These are phyloP conservation scores for Sylvia borin DNA, from an alignment of 2,797 vertebrate genomes.

Conservation along the genomic window DNA sequence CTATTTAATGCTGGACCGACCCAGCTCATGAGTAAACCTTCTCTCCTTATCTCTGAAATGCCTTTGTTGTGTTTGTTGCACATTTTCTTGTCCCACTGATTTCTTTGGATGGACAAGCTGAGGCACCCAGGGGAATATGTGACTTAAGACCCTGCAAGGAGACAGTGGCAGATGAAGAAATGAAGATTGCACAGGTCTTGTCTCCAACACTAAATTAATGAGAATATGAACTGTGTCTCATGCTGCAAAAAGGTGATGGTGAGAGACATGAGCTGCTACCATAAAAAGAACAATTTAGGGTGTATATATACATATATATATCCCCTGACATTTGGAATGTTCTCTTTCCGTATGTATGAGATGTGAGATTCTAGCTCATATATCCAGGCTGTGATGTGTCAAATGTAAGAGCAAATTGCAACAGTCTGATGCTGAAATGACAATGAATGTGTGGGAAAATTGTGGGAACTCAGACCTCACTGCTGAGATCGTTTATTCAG, in stretches of 20 bases:
- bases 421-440: not conserved
- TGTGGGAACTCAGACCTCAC: not conserved
- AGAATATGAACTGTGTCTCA: not conserved
- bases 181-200: not conserved
- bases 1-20: not conserved
- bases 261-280: not conserved
- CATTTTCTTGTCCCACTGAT: not conserved
- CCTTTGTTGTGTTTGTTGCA: not conserved
- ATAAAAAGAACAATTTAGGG: not conserved
- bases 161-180: not conserved
- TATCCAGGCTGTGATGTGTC: not conserved
- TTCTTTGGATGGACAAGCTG: not conserved
- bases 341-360: not conserved
- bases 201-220: not conserved
- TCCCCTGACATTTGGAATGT: not conserved
- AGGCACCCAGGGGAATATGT: not conserved
- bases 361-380: not conserved
- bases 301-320: not conserved
- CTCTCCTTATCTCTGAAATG: not conserved
- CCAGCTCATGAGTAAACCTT: not conserved
- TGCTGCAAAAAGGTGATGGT: not conserved
- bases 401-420: not conserved
- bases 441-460: not conserved
- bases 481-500: not conserved
- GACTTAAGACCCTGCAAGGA: not conserved